A percentile compares a stretch with the other conserved stretches of the same genome.
Conservation (phyloP, 2,888 invertebrate species). For the Cosmopolites sordidus region DNA sequence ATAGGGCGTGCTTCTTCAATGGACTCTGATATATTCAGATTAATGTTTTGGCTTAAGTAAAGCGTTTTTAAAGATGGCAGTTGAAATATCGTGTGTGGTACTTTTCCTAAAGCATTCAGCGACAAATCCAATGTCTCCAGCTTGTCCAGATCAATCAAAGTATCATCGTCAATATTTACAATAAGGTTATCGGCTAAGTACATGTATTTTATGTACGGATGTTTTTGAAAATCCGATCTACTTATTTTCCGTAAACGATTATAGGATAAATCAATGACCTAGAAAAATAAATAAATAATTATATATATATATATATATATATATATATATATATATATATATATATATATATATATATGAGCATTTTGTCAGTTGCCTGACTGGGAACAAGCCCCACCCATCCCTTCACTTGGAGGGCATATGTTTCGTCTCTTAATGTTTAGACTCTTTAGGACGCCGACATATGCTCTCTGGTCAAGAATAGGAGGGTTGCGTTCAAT, state of each 20-base stretch:
- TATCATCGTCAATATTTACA: conserved; percentile 37
- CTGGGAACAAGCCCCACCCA: too few species aligned
- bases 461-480: too few species aligned
- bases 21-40: conserved; percentile 41
- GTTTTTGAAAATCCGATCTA: conserved; percentile 37
- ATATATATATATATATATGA: too few species aligned
- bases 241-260: conserved; percentile 42
- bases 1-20: conserved; percentile 40
- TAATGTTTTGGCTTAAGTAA: conserved; percentile 42
- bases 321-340: too few species aligned
- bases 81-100: conserved; percentile 42
- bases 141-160: conserved; percentile 35
- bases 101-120: conserved; percentile 35
- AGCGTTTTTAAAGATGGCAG: conserved; percentile 41
- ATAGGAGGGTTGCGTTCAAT: too few species aligned
- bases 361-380: too few species aligned
- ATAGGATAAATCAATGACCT: conserved; percentile 42
- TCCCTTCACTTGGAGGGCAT: too few species aligned
- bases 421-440: too few species aligned
- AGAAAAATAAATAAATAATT: conserved; percentile 8
- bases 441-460: too few species aligned
- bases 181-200: conserved; percentile 45
- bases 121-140: conserved; percentile 42
- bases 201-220: conserved; percentile 39
- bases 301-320: too few species aligned